Conservation (phyloP, 2,888 invertebrate genomes). For the Netelia melanura region DNA sequence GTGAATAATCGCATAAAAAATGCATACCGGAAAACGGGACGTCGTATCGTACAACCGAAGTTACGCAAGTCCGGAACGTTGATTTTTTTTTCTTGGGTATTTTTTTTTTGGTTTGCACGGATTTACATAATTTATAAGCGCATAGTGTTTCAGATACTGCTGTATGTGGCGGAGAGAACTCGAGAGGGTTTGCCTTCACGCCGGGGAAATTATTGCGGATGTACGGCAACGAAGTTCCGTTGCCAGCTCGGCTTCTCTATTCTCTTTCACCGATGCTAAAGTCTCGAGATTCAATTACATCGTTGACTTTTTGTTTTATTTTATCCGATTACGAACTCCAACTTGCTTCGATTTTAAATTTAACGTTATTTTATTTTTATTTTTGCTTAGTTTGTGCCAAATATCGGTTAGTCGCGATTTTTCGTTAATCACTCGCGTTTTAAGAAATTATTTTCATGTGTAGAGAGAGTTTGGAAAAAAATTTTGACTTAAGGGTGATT, state of each 20-base stretch:
- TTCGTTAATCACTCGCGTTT: not conserved
- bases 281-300: not conserved
- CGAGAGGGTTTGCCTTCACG: not conserved
- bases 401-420: no score
- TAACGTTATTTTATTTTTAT: no score
- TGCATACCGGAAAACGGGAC: slow-evolving; percentile 3
- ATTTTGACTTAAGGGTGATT: no score
- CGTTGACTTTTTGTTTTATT: not conserved
- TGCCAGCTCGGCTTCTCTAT: not conserved
- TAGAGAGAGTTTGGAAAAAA: no score
- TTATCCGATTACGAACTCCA: no score
- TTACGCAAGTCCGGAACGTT: slow-evolving; percentile 15
- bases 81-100: slow-evolving; percentile 11
- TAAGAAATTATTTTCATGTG: not conserved
- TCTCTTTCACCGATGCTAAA: slow-evolving; percentile 1
- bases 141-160: not conserved
- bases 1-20: not conserved
- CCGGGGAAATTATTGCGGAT: slow-evolving; percentile 32
- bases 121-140: slow-evolving; percentile 27
- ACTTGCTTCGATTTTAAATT: no score
- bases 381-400: no score
- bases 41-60: not conserved
- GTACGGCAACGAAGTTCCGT: slow-evolving; percentile 26
- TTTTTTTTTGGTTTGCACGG: slow-evolving; percentile 26
- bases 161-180: not conserved